These are phyloP conservation scores for Dioctria linearis DNA, from an alignment of 2,888 invertebrate genomes.

Conservation along the genomic window DNA sequence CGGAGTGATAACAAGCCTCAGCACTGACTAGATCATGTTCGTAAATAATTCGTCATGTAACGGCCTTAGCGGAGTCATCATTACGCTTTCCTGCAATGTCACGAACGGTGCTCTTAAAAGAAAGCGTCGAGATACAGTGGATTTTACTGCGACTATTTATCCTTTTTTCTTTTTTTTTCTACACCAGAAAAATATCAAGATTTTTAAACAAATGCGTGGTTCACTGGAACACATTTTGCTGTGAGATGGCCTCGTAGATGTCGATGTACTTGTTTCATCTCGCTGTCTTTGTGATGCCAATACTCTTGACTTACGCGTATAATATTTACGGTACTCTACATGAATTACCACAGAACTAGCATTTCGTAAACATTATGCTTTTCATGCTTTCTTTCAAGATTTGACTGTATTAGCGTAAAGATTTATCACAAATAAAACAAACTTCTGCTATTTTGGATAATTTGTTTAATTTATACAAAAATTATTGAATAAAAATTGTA, in stretches of 20 bases:
- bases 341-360: too few species aligned
- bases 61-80: not conserved
- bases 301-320: too few species aligned
- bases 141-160: not conserved
- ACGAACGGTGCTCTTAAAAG: not conserved
- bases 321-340: too few species aligned
- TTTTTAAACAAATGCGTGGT: not conserved
- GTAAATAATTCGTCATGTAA: slow-evolving; percentile 5
- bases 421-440: too few species aligned
- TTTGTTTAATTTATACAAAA: too few species aligned
- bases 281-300: too few species aligned
- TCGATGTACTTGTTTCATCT: too few species aligned
- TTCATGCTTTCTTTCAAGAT: not conserved
- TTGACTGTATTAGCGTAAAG: not conserved
- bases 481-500: too few species aligned
- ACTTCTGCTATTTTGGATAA: too few species aligned
- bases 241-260: too few species aligned
- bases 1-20: not conserved
- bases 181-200: not conserved
- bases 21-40: not conserved
- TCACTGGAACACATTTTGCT: not conserved
- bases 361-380: not conserved
- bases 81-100: not conserved
- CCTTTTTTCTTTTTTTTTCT: not conserved
- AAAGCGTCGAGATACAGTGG: not conserved